Evolutionary conservation across 1,140 invertebrate species (phyloP), one percentile per base, ranked within the genome.

Genomic region (Hyles vespertilio): DNA sequence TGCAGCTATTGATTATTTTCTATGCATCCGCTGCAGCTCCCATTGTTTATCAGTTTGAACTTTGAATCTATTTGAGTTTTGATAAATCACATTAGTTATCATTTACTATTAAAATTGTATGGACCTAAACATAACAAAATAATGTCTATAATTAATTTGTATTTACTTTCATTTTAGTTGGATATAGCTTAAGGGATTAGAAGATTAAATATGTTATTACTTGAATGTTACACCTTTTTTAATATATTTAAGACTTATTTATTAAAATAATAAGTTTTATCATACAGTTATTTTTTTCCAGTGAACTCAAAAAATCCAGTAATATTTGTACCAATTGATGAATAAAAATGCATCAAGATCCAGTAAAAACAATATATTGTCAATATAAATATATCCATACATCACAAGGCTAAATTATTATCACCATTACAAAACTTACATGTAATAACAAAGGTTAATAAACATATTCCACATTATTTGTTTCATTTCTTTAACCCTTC

Each of bases 321-420:
- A 32, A 79, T 81, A 58, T 51, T 79, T 50, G 76, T 81, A 32
- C 76, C 74, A 56, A 63, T 72, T 44, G 70, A 81, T 65, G 63
- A 74, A 71, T 61, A 61, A 67, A 67, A 59, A 43, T 45, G 57
- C 56, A 58, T 50, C 34, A 51, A 51, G 58, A 60, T 36, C 34
- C 47, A 63, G 52, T 7, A 32, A 8, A 53, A 53, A 49, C 11
- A 56, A 61, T 52, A 32, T 51, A 51, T 43, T 57, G 22, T 36
- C 10, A 2, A 22, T 40, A 49, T 34, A 50, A 22, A 40, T 12
- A 40, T 43, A 50, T 44, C 22, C 11, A 40, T 40, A 40, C 36
- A 40, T 40, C 36, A 40, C 36, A 40, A 40, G 36, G 36, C 36
- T 40, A 40, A 40, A 40, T 40, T 40, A 40, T 40, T 40, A 40